Evolutionary conservation across 2,797 vertebrate genomes (phyloP), one percentile per base, ranked within the genome.

Genomic region (Hippocampus kuda): DNA sequence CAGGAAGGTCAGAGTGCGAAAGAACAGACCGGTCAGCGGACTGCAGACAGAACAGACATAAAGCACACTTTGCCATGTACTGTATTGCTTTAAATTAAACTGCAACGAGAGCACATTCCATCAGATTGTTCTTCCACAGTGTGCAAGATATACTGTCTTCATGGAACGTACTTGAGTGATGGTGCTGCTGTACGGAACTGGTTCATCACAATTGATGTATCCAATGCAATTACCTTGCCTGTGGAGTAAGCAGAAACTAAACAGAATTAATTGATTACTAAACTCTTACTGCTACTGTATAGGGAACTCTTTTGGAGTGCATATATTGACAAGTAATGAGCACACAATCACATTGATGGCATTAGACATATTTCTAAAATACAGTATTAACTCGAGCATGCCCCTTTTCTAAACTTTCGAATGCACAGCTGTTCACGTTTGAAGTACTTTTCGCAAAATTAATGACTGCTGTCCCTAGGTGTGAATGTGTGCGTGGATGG

Each of bases 1-100:
- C 79, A 93, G 84, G 74, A 94, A 90, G 27, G 87, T 87, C 67
- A 93, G 83, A 0, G 92, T 93, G 27, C 92, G 92, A 70, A 87
- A 92, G 76, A 94, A 93, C 49, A 93, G 70, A 20, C 93, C 93
- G 20, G 83, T 84, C 70, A 93, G 75, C 6, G 85, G 83, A 59
- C 93, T 94, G 22, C 11, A 69, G 59, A 72, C 54, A 51, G 16
- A 5, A 75, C 22, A 56, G 1, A 72, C 48, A 73, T 60, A 41
- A n/a, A 64, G 11, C 34, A 7, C 4, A 9, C 44, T 30, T 15
- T 9, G n/a, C 13, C 60, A 24, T 65, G 41, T 51, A 20, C 13
- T 49, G 12, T 51, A n/a, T n/a, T 49, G 16, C 46, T 48, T 65
- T 44, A 10, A 18, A 18, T 18, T 20, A 8, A 34, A 34, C 1